Evolutionary conservation across 2,888 invertebrate genomes (phyloP), one percentile per base, ranked within the genome.

Genomic region (Ennomos quercinarius): DNA sequence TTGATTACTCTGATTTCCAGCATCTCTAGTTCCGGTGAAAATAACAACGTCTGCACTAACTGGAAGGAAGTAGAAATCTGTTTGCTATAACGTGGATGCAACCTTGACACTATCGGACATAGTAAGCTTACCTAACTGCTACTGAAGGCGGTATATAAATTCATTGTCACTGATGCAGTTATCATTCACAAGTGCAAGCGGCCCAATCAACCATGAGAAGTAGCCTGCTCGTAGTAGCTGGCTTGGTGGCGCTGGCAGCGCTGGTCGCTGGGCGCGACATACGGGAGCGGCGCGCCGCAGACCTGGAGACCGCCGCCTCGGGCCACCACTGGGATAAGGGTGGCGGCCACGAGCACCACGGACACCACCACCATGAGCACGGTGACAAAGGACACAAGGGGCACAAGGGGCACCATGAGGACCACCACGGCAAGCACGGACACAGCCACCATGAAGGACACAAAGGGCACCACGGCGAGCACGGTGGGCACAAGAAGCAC

Each of bases 391-490:
- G 93, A 44, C 94, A 95, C 70, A 95, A 95, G 70, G 95, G 95
- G 6, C 95, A 96, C 87, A 95, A 95, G 72, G 93, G 94, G 2
- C 93, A 94, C 64, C 95, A 96, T 68, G 93, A 94, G 42, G 89
- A 95, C 67, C 94, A 94, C 67, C 95, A 95, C 73, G 94, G 95
- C 9, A 89, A 95, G 52, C 94, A 95, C 64, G 96, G 96, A 0
- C 95, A 96, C 73, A 94, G 95, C 76, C 95, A 96, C 77, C 95
- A 95, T 71, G 95, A 93, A 57, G 93, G 93, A 0, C 94, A 95
- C 73, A 87, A 91, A 51, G 94, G 94, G 8, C 93, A 94, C 67
- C 94, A 93, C 78, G 93, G 90, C 17, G 95, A 95, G 71, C 93
- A 94, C 59, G 94, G 93, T 27, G 95, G 95, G 1, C 93, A 94